Evolutionary conservation across 2,113 vertebrate genomes (phyloP).

Genomic region (Genyomyrus donnyi): DNA sequence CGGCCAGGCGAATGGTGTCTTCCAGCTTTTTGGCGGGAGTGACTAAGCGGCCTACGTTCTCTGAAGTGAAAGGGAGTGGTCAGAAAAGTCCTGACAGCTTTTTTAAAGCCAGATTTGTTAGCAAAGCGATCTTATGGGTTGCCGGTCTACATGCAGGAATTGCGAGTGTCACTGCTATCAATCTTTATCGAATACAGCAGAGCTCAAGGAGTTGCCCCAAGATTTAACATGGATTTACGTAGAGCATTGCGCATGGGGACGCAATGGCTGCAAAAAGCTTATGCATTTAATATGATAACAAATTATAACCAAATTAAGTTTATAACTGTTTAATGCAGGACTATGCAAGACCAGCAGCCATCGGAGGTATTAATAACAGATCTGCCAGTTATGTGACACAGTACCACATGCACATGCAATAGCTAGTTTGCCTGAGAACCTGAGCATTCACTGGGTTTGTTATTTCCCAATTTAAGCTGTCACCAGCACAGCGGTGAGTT

Average conservation of each 20-base stretch:
- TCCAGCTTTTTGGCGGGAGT: conserved; percentile 98
- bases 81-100: conserved; percentile 26
- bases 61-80: conserved; percentile 83
- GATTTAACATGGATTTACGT: not conserved
- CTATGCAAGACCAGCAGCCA: not conserved
- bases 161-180: not conserved
- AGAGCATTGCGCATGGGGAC: not conserved
- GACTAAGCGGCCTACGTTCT: conserved; percentile 96
- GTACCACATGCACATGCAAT: conserved; percentile 7
- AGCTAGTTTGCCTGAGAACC: not conserved
- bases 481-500: conserved; percentile 16
- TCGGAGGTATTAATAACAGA: not conserved
- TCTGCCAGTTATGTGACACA: not conserved
- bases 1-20: conserved; percentile 92
- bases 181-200: not conserved
- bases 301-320: not conserved
- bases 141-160: conserved; percentile 13
- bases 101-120: conserved; percentile 1
- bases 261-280: not conserved
- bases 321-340: not conserved
- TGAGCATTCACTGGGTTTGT: not conserved
- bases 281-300: not conserved
- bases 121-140: not conserved
- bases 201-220: not conserved
- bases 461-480: not conserved